Conservation (phyloP, 2,113 vertebrate species). For the Geococcyx californianus region DNA sequence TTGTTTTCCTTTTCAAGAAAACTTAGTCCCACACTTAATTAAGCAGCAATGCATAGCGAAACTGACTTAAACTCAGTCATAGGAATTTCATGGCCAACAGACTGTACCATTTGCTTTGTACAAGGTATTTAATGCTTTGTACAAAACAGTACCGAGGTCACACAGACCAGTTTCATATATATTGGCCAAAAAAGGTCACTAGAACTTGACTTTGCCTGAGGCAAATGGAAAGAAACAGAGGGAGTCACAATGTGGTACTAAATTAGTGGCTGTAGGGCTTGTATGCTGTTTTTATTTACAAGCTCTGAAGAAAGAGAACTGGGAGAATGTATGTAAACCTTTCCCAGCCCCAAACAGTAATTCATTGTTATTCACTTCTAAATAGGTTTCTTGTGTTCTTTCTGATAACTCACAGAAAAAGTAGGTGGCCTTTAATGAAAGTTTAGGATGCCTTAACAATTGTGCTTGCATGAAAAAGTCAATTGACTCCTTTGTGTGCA, state of each 20-base stretch:
- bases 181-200: not conserved
- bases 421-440: not conserved
- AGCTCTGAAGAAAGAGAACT: constrained; percentile 5
- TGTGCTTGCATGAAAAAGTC: not conserved
- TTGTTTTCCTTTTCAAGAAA: not conserved
- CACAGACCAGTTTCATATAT: not conserved
- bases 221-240: constrained; percentile 2
- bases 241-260: constrained; percentile 1
- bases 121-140: not conserved
- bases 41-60: not conserved
- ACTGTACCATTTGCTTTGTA: not conserved
- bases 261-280: constrained; percentile 34
- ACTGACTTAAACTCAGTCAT: not conserved
- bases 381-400: not conserved
- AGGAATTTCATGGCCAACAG: not conserved
- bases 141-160: not conserved
- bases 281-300: constrained; percentile 8
- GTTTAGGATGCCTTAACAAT: not conserved
- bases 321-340: not conserved
- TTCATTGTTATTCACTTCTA: not conserved
- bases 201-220: constrained; percentile 30
- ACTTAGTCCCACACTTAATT: not conserved
- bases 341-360: not conserved
- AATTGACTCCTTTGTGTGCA: not conserved
- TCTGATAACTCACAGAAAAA: constrained; percentile 15